These are phyloP conservation scores for Pseudopodoces humilis DNA, from an alignment of 2,113 vertebrate genomes.

Conservation along the genomic window DNA sequence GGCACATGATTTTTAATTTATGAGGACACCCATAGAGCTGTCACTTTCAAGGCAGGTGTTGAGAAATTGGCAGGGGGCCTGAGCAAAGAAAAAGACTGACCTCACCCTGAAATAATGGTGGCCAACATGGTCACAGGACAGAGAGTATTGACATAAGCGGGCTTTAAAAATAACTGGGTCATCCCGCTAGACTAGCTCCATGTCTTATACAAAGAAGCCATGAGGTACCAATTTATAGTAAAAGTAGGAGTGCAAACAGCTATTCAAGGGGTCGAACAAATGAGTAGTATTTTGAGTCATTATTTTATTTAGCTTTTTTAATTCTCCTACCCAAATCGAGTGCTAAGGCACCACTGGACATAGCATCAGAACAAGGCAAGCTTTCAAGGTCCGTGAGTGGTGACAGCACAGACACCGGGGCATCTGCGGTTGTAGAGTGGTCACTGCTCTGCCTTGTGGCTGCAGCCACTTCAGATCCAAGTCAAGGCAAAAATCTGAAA, in stretches of 20 bases:
- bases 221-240: constrained; percentile 44
- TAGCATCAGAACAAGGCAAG: not conserved
- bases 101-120: constrained; percentile 91
- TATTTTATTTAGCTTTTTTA: constrained; percentile 20
- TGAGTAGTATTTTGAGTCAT: not conserved
- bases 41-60: constrained; percentile 96
- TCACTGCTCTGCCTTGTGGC: accelerated
- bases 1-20: constrained; percentile 97
- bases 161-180: constrained; percentile 86
- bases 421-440: accelerated
- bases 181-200: constrained; percentile 52
- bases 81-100: constrained; percentile 89
- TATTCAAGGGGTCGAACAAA: not conserved
- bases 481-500: not conserved
- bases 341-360: not conserved
- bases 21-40: constrained; percentile 94
- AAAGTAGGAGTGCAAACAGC: not conserved
- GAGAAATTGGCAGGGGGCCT: constrained; percentile 83
- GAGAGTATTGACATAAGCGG: constrained; percentile 82
- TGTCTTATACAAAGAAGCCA: constrained; percentile 13
- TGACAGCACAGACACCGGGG: accelerated
- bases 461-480: not conserved
- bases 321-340: not conserved
- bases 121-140: constrained; percentile 86
- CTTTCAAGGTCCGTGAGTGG: accelerated